Base-by-base conservation (phyloP, 2,888 invertebrate genomes). In the Deroplatys truncata region DNA sequence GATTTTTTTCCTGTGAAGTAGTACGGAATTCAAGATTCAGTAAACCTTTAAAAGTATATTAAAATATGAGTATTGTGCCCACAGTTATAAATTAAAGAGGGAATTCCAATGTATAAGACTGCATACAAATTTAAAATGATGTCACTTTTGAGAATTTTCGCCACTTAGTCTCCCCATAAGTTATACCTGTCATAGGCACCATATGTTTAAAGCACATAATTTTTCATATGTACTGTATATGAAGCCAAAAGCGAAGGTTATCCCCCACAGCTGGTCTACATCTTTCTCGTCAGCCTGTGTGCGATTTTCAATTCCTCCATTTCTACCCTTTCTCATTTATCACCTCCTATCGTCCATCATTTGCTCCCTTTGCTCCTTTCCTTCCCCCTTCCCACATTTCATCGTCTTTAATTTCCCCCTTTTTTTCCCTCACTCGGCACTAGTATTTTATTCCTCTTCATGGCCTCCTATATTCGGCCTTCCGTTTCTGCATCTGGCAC, bases 381-480 rank as follows among this genome's bases (percentile, higher is more conserved):
- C 29, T 31, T 16, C 72, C 72, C 72, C 72, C 28, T 29, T 8
- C 82, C n/a, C 35, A 72, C 31, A 28, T 86, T n/a, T 83, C 49
- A 82, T 87, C 87, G 31, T 87, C 87, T 87, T 87, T 87, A 87
- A 87, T 87, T 87, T 87, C 87, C 87, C n/a, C 87, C 83, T 87
- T 87, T 82, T 82, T 87, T 87, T 87, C 87, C 87, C 31, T 83
- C 82, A 35, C 25, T 15, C 16, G n/a, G n/a, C 82, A 83, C 35
- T 28, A 87, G 82, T 86, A 49, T 86, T 86, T 86, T 86, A 87
- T 56, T 28, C 56, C 56, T 72, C 56, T 72, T 25, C 82, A 87
- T 82, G 87, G 83, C 43, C 87, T 87, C 87, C 87, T 82, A 83
- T 82, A 82, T 87, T 83, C 82, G 25, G 35, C 13, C 35, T 82